Evolutionary conservation across 2,113 vertebrate genomes (phyloP).

Genomic region (Excalfactoria chinensis): DNA sequence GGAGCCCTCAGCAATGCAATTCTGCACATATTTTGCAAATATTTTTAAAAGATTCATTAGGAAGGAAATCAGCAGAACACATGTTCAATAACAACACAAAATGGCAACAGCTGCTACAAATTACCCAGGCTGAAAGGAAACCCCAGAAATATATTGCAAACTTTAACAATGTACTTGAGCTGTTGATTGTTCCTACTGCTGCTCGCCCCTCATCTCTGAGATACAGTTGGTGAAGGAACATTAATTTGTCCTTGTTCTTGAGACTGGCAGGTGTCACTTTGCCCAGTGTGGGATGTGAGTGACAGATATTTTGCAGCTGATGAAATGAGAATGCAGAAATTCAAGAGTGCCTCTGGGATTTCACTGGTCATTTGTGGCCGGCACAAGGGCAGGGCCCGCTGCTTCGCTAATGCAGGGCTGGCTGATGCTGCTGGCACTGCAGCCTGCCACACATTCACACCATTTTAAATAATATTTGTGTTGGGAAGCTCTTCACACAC

Average conservation of each 20-base stretch:
- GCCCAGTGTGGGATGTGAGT: constrained; percentile 86
- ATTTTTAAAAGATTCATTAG: constrained; percentile 59
- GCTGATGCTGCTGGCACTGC: constrained; percentile 59
- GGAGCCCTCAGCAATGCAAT: background rate
- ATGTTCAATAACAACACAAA: constrained; percentile 49
- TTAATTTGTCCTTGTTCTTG: constrained; percentile 90
- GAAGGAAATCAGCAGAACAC: constrained; percentile 31
- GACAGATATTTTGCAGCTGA: constrained; percentile 88
- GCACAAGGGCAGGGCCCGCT: constrained; percentile 87
- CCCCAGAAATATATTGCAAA: constrained; percentile 63
- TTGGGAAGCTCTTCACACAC: constrained; percentile 49
- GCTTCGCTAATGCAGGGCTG: constrained; percentile 75
- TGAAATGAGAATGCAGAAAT: constrained; percentile 95
- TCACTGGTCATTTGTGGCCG: constrained; percentile 95
- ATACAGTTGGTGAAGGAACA: constrained; percentile 76
- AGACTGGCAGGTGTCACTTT: constrained; percentile 99
- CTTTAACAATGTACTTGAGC: constrained; percentile 71
- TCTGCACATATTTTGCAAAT: constrained; percentile 52
- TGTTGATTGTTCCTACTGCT: constrained; percentile 42
- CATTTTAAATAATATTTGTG: constrained; percentile 75
- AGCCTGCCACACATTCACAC: constrained; percentile 53
- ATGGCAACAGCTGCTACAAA: constrained; percentile 63
- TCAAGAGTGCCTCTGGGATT: constrained; percentile 94
- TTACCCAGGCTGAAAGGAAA: constrained; percentile 65
- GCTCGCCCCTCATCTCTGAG: constrained; percentile 69